Conservation (phyloP, 2,888 invertebrate genomes). For the Siphonodentalium dalli region DNA sequence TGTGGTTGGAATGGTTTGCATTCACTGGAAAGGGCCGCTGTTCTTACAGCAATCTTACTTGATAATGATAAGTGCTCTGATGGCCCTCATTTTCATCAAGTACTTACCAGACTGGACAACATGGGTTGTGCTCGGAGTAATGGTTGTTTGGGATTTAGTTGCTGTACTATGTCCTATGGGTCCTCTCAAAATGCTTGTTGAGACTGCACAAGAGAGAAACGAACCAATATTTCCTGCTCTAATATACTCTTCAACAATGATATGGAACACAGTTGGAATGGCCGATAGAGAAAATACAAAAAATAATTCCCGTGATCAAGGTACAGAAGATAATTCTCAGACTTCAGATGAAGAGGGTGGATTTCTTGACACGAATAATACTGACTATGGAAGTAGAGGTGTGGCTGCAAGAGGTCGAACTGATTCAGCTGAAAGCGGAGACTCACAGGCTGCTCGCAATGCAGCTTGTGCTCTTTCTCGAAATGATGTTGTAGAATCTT, state of each 20-base stretch:
- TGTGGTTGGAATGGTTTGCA: slow-evolving; percentile 92
- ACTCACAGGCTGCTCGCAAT: too few relatives aligned
- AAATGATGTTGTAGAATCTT: too few relatives aligned
- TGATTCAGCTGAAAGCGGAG: too few relatives aligned
- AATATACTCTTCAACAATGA: slow-evolving; percentile 75
- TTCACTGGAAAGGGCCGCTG: slow-evolving; percentile 98
- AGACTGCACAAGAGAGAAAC: slow-evolving; percentile 98
- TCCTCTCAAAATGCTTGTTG: slow-evolving; percentile 94
- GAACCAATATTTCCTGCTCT: slow-evolving; percentile 99
- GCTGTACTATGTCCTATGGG: slow-evolving; percentile 97
- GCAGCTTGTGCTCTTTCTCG: too few relatives aligned
- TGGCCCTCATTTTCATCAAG: slow-evolving; percentile 99
- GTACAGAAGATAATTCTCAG: too few relatives aligned
- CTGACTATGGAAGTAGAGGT: too few relatives aligned
- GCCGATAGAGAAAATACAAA: slow-evolving; percentile 37
- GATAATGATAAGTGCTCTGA: slow-evolving; percentile 94
- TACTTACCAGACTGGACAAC: slow-evolving; percentile 99
- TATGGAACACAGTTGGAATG: slow-evolving; percentile 52
- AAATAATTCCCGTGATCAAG: too few relatives aligned
- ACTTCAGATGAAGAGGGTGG: too few relatives aligned
- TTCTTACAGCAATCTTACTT: slow-evolving; percentile 90
- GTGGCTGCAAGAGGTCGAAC: too few relatives aligned
- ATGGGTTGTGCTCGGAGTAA: slow-evolving; percentile 95
- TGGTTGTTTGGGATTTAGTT: slow-evolving; percentile 98
- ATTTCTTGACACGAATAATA: too few relatives aligned